phyloP scores from a whole-genome alignment of 2,113 vertebrate genomes.

The Clarias magur region DNA sequence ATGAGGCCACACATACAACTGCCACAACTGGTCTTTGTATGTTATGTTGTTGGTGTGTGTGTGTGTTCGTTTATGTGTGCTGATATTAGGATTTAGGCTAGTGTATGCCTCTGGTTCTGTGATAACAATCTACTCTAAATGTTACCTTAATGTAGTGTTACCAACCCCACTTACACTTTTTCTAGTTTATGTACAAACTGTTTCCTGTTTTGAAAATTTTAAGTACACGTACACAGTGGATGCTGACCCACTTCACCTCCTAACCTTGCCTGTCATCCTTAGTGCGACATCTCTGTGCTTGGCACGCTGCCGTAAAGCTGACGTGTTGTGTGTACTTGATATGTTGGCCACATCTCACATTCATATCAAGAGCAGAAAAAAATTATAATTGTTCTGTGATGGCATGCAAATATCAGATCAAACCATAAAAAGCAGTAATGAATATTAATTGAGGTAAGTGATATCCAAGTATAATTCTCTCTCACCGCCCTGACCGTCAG shows the following conservation, averaged over 20 bases:
- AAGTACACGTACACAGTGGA: background rate
- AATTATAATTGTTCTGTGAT: constrained; percentile 25
- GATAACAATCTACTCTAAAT: constrained; percentile 21
- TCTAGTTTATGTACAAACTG: background rate
- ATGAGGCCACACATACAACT: too few species aligned
- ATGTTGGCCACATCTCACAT: constrained; percentile 1
- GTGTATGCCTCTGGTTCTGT: constrained; percentile 20
- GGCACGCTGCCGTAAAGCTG: background rate
- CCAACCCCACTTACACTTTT: background rate
- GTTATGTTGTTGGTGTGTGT: background rate
- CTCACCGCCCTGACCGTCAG: constrained; percentile 16
- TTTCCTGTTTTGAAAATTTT: background rate
- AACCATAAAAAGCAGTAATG: constrained; percentile 25
- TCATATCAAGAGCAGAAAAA: constrained; percentile 30
- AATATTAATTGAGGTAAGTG: constrained; percentile 38
- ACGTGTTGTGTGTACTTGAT: constrained; percentile 21
- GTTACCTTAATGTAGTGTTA: constrained; percentile 21
- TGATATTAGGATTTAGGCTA: constrained; percentile 21
- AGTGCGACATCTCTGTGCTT: constrained; percentile 20
- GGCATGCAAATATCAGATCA: constrained; percentile 34
- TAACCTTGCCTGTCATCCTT: constrained; percentile 45
- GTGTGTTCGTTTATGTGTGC: constrained; percentile 22
- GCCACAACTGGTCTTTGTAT: background rate
- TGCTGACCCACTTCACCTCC: background rate
- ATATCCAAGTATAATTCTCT: constrained; percentile 29